These are phyloP conservation scores for Anguilla obscura DNA, from an alignment of 2,797 vertebrate genomes.

Conservation along the genomic window DNA sequence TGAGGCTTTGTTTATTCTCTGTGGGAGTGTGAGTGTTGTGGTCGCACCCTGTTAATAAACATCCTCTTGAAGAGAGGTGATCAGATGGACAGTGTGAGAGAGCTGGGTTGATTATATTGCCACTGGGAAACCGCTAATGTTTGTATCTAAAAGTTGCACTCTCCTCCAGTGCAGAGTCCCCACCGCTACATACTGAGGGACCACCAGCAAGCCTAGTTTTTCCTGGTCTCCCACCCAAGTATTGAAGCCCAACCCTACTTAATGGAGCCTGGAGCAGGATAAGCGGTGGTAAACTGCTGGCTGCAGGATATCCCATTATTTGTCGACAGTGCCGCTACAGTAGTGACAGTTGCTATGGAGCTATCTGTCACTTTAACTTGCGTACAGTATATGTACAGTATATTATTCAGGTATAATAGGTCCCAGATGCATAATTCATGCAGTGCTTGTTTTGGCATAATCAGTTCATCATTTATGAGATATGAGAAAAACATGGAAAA, in stretches of 20 bases:
- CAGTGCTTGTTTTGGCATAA: slow-evolving; percentile 1
- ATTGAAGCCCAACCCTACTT: not conserved
- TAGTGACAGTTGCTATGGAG: not conserved
- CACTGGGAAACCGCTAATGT: not conserved
- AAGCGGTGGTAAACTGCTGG: not conserved
- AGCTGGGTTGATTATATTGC: not conserved
- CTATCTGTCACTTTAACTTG: not conserved
- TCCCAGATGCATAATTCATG: not conserved
- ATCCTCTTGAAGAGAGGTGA: not conserved
- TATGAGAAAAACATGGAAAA: not conserved
- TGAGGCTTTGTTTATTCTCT: not conserved
- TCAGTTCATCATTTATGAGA: not conserved
- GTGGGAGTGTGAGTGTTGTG: not conserved
- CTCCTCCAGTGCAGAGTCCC: not conserved
- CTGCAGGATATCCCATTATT: not conserved
- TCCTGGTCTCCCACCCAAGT: not conserved
- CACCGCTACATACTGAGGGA: not conserved
- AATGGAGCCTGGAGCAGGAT: not conserved
- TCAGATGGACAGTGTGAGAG: not conserved
- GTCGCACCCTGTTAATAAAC: not conserved
- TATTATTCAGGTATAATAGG: not conserved
- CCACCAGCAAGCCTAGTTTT: not conserved
- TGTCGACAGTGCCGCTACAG: not conserved
- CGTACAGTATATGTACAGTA: not conserved
- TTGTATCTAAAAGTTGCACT: no score